phyloP scores from a whole-genome alignment of 2,113 vertebrate genomes.

The Raja brachyura region DNA sequence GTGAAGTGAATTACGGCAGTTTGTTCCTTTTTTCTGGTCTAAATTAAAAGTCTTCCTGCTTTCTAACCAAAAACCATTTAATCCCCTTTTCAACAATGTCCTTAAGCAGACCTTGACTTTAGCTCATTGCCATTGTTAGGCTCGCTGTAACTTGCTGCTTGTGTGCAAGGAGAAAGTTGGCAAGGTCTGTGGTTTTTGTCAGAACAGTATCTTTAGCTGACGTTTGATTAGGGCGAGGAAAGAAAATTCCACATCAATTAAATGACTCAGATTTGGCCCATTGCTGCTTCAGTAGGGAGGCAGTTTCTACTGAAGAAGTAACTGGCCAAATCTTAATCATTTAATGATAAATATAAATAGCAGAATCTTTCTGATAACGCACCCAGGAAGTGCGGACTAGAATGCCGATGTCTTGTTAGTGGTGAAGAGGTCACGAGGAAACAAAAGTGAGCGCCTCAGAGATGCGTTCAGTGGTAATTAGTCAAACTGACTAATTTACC shows the following conservation, averaged over 20 bases:
- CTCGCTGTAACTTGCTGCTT: neutral
- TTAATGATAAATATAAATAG: constrained; percentile 11
- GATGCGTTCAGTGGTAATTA: constrained; percentile 1
- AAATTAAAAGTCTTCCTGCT: neutral
- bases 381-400: constrained; percentile 28
- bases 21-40: neutral
- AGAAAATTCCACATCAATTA: neutral
- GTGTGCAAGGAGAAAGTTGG: neutral
- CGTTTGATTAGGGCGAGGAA: neutral
- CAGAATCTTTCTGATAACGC: neutral
- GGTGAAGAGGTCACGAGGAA: constrained; percentile 23
- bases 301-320: neutral
- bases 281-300: neutral
- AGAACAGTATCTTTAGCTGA: neutral
- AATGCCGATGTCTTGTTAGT: neutral
- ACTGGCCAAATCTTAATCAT: constrained; percentile 1
- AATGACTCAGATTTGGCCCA: neutral
- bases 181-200: neutral
- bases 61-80: neutral
- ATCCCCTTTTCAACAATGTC: neutral
- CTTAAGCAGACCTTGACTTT: neutral
- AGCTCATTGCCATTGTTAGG: neutral
- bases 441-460: neutral
- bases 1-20: neutral
- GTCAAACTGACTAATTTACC: constrained; percentile 4